These are phyloP conservation scores for Callimorpha dominula DNA, from an alignment of 2,888 invertebrate species.

Conservation along the genomic window DNA sequence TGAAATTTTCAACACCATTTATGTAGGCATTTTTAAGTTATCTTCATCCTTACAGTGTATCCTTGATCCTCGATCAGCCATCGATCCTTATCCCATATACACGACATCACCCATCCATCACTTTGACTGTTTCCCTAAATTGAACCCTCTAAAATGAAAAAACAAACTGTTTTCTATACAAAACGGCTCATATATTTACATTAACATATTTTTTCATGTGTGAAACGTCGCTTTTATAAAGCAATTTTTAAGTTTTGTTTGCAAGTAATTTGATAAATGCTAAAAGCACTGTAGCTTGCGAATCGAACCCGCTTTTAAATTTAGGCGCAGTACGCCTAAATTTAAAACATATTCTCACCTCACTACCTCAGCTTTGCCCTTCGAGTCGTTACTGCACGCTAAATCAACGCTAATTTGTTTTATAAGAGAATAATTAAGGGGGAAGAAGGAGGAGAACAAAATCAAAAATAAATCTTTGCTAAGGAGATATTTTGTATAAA, in stretches of 20 bases:
- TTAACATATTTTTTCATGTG: neutral
- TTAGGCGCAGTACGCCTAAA: neutral
- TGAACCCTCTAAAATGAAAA: conserved; percentile 17
- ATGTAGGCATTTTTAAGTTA: conserved; percentile 6
- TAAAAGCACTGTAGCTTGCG: neutral
- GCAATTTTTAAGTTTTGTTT: neutral
- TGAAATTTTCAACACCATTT: neutral
- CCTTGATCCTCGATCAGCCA: conserved; percentile 5
- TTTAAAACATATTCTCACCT: neutral
- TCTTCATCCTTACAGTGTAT: conserved; percentile 5
- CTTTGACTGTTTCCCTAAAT: conserved; percentile 5
- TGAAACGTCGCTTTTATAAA: neutral
- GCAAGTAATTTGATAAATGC: neutral
- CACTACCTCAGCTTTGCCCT: neutral
- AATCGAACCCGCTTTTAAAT: too few relatives aligned
- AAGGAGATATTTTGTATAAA: too few relatives aligned
- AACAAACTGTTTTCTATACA: neutral
- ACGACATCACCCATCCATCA: conserved; percentile 17
- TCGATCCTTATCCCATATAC: conserved; percentile 16
- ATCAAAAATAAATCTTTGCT: too few relatives aligned
- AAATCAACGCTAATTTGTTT: too few relatives aligned
- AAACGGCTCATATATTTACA: neutral
- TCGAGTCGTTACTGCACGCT: too few relatives aligned
- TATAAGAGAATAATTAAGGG: neutral
- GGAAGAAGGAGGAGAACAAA: too few relatives aligned